A percentile compares a stretch with the other conserved stretches of the same genome.
phyloP scores from a whole-genome alignment of 2,888 invertebrate species.

The Dromius quadrimaculatus region DNA sequence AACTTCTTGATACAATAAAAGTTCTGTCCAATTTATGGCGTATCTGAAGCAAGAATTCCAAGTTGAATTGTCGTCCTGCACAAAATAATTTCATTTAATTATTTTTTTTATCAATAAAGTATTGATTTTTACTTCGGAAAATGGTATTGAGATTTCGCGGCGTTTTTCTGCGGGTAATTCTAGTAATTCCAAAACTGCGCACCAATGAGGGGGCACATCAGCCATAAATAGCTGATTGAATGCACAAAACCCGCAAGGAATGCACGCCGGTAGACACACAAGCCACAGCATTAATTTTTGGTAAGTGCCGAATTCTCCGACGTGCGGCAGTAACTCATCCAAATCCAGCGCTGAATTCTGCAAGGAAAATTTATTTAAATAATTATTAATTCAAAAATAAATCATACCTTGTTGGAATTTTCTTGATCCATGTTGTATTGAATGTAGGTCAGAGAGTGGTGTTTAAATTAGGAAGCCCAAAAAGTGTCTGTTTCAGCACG shows the following conservation, averaged over 20 bases:
- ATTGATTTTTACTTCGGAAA: constrained; percentile 43
- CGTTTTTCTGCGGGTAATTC: constrained; percentile 72
- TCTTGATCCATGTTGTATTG: constrained; percentile 39
- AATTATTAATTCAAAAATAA: background rate
- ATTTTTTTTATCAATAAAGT: background rate
- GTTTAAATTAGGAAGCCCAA: constrained; percentile 24
- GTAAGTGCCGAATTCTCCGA: constrained; percentile 91
- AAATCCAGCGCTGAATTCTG: constrained; percentile 76
- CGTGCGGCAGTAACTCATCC: constrained; percentile 85
- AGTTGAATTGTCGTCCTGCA: constrained; percentile 59
- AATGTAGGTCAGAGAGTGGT: constrained; percentile 44
- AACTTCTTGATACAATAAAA: constrained; percentile 64
- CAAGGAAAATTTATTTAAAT: background rate
- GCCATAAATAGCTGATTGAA: constrained; percentile 95
- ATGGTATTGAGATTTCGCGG: constrained; percentile 77
- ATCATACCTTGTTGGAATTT: constrained; percentile 9
- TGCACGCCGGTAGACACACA: constrained; percentile 88
- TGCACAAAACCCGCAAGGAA: constrained; percentile 92
- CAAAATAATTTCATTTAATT: background rate
- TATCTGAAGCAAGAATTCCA: constrained; percentile 81
- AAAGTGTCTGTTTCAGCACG: constrained; percentile 29
- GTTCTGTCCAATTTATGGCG: constrained; percentile 77
- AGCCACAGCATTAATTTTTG: constrained; percentile 88
- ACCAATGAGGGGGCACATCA: constrained; percentile 89
- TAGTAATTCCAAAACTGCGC: constrained; percentile 76